phyloP scores from a whole-genome alignment of 2,888 invertebrate genomes.

The Rhamnusium bicolor region DNA sequence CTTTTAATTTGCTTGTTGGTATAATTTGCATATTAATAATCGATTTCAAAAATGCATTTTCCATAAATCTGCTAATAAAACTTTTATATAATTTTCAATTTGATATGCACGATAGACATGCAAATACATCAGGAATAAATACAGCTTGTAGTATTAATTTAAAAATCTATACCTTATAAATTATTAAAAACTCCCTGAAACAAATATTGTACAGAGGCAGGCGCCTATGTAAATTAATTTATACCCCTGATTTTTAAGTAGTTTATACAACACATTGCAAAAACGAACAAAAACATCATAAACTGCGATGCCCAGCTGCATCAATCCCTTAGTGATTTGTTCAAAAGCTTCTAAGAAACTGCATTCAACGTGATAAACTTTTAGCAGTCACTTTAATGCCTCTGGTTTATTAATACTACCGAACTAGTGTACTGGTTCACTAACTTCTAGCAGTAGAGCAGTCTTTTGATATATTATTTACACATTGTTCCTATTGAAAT shows the following conservation, averaged over 20 bases:
- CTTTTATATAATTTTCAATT: constrained; percentile 40
- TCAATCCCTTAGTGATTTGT: no score
- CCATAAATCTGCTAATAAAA: constrained; percentile 39
- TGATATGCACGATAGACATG: constrained; percentile 45
- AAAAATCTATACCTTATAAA: constrained; percentile 40
- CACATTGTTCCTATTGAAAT: no score
- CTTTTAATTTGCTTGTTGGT: constrained; percentile 39
- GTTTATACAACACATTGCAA: no score
- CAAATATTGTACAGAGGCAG: neutral
- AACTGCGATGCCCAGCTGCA: no score
- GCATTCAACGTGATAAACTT: no score
- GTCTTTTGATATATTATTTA: no score
- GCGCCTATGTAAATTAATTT: neutral
- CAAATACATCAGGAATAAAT: constrained; percentile 42
- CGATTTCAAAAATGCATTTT: constrained; percentile 43
- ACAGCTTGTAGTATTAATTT: constrained; percentile 40
- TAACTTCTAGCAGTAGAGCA: no score
- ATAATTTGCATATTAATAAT: constrained; percentile 40
- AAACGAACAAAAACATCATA: no score
- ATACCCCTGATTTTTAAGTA: neutral
- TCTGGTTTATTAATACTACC: no score
- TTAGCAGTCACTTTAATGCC: no score
- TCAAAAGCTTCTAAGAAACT: no score
- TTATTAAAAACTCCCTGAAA: constrained; percentile 27
- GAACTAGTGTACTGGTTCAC: no score